Evolutionary conservation across 1,140 invertebrate species (phyloP).

Genomic region (Nixonia krombeini): DNA sequence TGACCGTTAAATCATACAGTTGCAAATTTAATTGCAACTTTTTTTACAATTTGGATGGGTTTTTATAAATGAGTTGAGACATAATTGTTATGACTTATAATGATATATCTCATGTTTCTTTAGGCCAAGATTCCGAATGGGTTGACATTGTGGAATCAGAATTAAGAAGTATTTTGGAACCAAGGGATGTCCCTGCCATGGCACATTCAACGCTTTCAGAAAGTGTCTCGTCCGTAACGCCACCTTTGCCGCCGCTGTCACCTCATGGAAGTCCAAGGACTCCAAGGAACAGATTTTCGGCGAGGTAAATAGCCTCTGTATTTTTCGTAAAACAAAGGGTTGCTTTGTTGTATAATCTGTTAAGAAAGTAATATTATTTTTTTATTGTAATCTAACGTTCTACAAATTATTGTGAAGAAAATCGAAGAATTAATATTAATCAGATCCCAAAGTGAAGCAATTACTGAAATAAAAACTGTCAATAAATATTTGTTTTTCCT

Average conservation of each 20-base stretch:
- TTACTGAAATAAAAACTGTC: no score
- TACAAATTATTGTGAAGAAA: no score
- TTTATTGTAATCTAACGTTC: no score
- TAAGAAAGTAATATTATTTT: no score
- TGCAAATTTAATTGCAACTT: neutral
- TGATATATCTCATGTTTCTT: slow-evolving; percentile 6
- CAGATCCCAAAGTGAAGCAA: no score
- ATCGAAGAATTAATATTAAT: no score
- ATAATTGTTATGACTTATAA: no score
- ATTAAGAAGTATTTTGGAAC: slow-evolving; percentile 82
- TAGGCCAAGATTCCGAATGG: slow-evolving; percentile 84
- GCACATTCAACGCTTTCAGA: slow-evolving; percentile 75
- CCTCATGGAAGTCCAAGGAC: slow-evolving; percentile 73
- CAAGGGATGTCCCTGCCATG: slow-evolving; percentile 71
- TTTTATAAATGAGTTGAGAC: no score
- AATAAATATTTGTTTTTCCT: no score
- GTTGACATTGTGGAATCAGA: slow-evolving; percentile 87
- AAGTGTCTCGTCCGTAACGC: slow-evolving; percentile 81
- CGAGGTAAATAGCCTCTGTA: slow-evolving; percentile 53
- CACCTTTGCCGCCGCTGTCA: slow-evolving; percentile 82
- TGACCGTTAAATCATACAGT: no score
- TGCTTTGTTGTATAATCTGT: no score
- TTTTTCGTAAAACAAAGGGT: neutral
- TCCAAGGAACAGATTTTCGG: slow-evolving; percentile 63
- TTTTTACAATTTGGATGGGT: no score